phyloP scores from a whole-genome alignment of 2,113 vertebrate species.

The Heliornis fulica region DNA sequence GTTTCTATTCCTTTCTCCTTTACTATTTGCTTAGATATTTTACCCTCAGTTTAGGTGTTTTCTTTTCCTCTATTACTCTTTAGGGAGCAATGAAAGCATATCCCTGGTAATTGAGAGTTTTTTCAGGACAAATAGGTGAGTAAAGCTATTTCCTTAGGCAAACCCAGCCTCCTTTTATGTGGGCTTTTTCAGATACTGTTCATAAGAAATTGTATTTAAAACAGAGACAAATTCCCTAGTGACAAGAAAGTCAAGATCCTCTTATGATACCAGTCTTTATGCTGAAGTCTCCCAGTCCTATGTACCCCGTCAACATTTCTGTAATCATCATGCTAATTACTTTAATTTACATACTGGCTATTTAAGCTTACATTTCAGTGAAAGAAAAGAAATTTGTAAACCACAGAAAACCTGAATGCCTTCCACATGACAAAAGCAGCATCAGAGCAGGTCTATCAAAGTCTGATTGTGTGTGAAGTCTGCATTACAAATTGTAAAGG shows the following conservation, averaged over 20 bases:
- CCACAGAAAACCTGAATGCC: neutral
- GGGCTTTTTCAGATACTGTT: neutral
- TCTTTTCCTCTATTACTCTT: neutral
- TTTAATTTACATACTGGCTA: neutral
- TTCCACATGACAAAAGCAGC: neutral
- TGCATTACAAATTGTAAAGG: neutral
- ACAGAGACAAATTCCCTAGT: neutral
- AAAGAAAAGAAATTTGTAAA: neutral
- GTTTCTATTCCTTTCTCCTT: neutral
- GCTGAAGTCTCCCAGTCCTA: neutral
- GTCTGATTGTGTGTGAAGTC: neutral
- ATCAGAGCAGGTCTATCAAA: neutral
- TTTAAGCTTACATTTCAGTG: neutral
- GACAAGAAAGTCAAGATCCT: neutral
- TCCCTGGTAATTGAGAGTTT: neutral
- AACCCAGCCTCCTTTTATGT: neutral
- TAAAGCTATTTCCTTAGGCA: neutral
- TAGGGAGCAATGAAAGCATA: neutral
- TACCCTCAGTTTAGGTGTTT: neutral
- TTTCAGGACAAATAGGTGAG: neutral
- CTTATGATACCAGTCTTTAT: neutral
- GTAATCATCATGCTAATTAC: neutral
- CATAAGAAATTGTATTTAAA: neutral
- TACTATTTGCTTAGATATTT: neutral
- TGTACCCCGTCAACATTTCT: neutral